phyloP scores from a whole-genome alignment of 1,140 invertebrate species.

The Teleogryllus occipitalis region DNA sequence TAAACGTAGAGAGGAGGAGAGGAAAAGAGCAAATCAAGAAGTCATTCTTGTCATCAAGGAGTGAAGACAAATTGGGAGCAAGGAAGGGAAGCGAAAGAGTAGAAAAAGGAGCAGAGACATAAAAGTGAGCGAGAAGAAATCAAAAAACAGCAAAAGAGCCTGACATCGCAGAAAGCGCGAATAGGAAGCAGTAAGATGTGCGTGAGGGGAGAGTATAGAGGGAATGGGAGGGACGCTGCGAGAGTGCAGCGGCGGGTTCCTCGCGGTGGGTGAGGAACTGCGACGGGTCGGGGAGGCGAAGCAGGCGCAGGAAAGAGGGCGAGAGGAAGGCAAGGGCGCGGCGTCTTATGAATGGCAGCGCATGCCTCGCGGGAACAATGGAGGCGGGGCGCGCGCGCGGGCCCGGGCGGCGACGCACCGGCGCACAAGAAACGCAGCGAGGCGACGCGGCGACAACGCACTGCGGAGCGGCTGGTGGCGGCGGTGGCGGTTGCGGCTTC shows the following conservation, averaged over 20 bases:
- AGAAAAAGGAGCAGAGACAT: too few species aligned
- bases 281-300: background rate
- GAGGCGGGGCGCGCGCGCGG: background rate
- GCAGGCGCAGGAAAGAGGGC: background rate
- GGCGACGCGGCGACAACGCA: background rate
- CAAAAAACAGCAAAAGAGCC: too few species aligned
- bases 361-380: background rate
- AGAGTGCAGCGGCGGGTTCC: too few species aligned
- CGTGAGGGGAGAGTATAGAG: background rate
- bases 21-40: too few species aligned
- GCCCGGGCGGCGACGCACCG: too few species aligned
- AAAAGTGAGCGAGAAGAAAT: too few species aligned
- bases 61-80: too few species aligned
- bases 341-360: background rate
- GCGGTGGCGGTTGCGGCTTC: too few species aligned
- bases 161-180: background rate
- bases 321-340: background rate
- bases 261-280: background rate
- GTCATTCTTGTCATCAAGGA: too few species aligned
- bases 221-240: background rate
- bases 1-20: too few species aligned
- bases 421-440: background rate
- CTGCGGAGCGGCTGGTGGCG: too few species aligned
- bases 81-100: too few species aligned
- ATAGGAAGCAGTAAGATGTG: background rate